Evolutionary conservation across 2,797 vertebrate species (phyloP).

Genomic region (Neosilurus mollespiculum): DNA sequence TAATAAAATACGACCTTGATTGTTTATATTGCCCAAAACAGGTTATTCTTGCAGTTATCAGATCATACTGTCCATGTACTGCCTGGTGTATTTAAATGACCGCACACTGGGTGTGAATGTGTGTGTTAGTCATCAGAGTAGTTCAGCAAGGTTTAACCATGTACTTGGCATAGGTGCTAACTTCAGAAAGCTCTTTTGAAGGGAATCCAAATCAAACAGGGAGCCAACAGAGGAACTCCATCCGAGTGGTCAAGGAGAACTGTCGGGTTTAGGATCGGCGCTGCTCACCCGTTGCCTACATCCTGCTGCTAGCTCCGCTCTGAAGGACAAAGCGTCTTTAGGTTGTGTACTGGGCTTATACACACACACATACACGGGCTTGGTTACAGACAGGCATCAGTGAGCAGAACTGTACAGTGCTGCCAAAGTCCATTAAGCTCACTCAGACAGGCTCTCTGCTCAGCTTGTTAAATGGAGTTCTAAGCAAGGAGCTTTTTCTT

Average conservation of each 20-base stretch:
- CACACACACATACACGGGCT: constrained; percentile 44
- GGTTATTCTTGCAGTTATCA: neutral
- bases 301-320: constrained; percentile 43
- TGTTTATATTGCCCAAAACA: neutral
- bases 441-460: constrained; percentile 13
- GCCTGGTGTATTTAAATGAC: neutral
- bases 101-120: constrained; percentile 1
- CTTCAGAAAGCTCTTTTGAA: constrained; percentile 12
- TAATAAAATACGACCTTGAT: neutral
- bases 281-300: constrained; percentile 39
- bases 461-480: neutral
- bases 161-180: constrained; percentile 11
- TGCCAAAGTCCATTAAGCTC: constrained; percentile 49
- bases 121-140: neutral
- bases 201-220: constrained; percentile 15
- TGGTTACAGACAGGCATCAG: constrained; percentile 46
- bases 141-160: constrained; percentile 13
- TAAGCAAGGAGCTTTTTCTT: neutral
- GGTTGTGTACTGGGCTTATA: constrained; percentile 15
- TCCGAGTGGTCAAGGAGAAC: constrained; percentile 44
- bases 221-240: constrained; percentile 32
- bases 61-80: neutral
- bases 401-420: constrained; percentile 28
- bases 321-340: constrained; percentile 47
- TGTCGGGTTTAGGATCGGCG: constrained; percentile 43